Conservation (phyloP, 2,113 vertebrate species). For the Zosterops hypoxanthus region DNA sequence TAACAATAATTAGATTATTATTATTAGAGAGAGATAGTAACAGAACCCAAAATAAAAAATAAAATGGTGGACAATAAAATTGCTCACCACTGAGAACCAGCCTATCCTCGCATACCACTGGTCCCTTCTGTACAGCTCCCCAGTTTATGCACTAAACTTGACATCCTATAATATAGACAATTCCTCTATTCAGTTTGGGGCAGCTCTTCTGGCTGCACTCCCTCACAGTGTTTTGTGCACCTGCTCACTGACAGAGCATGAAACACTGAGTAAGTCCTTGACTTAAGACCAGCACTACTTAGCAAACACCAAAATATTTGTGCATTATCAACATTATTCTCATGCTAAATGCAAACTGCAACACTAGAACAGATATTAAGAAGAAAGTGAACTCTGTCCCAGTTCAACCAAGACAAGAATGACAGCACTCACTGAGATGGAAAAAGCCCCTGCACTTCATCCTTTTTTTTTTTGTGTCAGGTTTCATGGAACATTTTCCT, state of each 20-base stretch:
- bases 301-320: background rate
- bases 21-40: background rate
- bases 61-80: background rate
- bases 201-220: background rate
- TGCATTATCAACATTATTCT: background rate
- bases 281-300: background rate
- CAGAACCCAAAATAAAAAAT: background rate
- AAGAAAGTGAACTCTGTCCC: background rate
- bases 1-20: background rate
- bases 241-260: background rate
- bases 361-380: background rate
- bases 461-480: background rate
- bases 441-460: background rate
- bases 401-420: background rate
- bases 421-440: background rate
- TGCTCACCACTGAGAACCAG: background rate
- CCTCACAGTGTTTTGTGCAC: background rate
- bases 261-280: background rate
- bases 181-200: background rate
- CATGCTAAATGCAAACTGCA: background rate
- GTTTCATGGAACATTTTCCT: background rate
- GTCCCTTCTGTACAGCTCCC: background rate
- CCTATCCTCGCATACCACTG: accelerated
- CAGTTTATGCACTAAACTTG: background rate
- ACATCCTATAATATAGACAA: background rate